Evolutionary conservation across 2,797 vertebrate genomes (phyloP).

Genomic region (Arctocebus calabarensis): DNA sequence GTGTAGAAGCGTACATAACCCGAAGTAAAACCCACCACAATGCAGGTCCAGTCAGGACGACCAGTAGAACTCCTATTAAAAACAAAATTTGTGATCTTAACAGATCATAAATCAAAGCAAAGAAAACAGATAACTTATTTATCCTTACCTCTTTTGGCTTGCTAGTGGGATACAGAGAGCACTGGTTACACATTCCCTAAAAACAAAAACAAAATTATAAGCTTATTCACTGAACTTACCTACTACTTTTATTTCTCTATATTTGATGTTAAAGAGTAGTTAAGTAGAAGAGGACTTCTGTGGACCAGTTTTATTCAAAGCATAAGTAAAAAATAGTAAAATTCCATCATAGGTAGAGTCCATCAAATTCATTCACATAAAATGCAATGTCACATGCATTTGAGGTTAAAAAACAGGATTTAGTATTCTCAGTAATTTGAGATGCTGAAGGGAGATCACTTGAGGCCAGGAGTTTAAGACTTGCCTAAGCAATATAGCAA

Average conservation of each 20-base stretch:
- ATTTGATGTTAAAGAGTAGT: background rate
- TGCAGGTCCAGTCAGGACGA: slow-evolving; percentile 98
- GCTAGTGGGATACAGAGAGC: slow-evolving; percentile 96
- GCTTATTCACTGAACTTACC: background rate
- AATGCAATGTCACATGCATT: background rate
- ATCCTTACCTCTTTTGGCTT: slow-evolving; percentile 97
- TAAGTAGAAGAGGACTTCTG: background rate
- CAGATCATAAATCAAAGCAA: background rate
- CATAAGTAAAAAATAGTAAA: background rate
- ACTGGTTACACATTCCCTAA: slow-evolving; percentile 95
- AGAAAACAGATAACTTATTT: background rate
- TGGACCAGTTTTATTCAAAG: background rate
- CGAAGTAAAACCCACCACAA: slow-evolving; percentile 97
- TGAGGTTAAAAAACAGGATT: background rate
- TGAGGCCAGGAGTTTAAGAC: background rate
- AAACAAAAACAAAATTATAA: slow-evolving; percentile 66
- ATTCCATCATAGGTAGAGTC: background rate
- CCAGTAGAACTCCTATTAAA: slow-evolving; percentile 96
- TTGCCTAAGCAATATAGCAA: background rate
- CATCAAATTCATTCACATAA: background rate
- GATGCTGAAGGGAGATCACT: background rate
- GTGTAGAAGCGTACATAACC: slow-evolving; percentile 99
- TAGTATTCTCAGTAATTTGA: background rate
- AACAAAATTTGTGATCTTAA: slow-evolving; percentile 39
- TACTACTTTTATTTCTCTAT: background rate